A percentile compares a stretch with the other conserved stretches of the same genome.
phyloP scores from a whole-genome alignment of 2,888 invertebrate genomes.

The Clivina fossor region DNA sequence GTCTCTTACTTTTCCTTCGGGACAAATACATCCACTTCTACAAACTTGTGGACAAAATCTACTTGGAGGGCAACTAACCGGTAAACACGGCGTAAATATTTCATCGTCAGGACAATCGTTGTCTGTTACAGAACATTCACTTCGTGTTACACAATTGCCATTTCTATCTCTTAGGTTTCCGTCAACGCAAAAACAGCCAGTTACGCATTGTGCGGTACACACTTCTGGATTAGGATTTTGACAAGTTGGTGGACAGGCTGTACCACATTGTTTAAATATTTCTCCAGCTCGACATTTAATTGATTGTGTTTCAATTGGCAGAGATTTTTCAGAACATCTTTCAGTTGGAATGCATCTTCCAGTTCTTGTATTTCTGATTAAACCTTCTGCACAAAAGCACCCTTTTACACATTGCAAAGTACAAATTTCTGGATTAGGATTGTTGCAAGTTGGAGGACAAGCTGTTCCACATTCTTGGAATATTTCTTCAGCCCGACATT shows the following conservation, averaged over 20 bases:
- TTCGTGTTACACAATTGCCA: no score
- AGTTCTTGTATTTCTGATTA: constrained; percentile 9
- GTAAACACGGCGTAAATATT: no score
- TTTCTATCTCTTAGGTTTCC: no score
- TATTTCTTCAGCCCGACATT: constrained; percentile 11
- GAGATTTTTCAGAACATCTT: no score
- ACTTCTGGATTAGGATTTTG: constrained; percentile 8
- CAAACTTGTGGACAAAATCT: no score
- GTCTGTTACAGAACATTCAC: not conserved
- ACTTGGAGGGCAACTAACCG: no score
- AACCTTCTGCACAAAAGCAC: constrained; percentile 24
- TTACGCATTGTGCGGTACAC: not conserved
- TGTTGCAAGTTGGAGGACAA: constrained; percentile 28
- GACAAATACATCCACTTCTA: no score
- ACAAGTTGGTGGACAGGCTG: constrained; percentile 3
- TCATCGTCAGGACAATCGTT: not conserved
- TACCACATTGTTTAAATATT: not conserved
- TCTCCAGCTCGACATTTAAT: not conserved
- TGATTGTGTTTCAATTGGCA: no score
- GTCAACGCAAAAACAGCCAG: not conserved
- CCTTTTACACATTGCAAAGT: constrained; percentile 27
- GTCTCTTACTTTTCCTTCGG: no score
- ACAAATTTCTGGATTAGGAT: constrained; percentile 15
- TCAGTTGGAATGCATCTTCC: not conserved
- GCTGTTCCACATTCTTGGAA: constrained; percentile 11